Evolutionary conservation across 2,113 vertebrate species (phyloP), one percentile per base, ranked within the genome.

Genomic region (Rostratula benghalensis): DNA sequence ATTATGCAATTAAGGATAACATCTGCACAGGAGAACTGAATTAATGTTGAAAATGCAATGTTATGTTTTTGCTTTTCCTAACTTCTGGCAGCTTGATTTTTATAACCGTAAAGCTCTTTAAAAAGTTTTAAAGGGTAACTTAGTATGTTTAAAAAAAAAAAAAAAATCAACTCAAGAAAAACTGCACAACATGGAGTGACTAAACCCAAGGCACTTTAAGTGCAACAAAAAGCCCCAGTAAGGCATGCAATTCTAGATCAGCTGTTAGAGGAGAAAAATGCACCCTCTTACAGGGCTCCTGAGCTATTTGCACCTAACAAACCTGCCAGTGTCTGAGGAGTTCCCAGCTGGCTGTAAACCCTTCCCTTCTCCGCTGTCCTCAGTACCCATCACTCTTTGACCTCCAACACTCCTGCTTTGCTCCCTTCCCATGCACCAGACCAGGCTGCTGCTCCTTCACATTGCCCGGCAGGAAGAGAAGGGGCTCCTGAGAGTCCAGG

Each of bases 1-100:
- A 95, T 95, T 92, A 92, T 77, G 59, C 8, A 83, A 95, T 95
- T 92, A 94, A 89, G 39, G 61, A 43, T 67, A 97, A 95, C 93
- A 96, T 94, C 77, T 89, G 94, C 87, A 78, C 51, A 81, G 68
- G 51, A 90, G 93, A 92, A 78, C 17, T 63, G 73, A 94, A 91
- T 84, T 84, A 70, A 68, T 16, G 3, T 64, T 94, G 83, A 93
- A 92, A 96, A 84, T 8, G 30, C 35, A 82, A 51, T 63, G 56
- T 20, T 76, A 2, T 46, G 19, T 73, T 65, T 86, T 60, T 5
- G 0, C n/a, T 30, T 63, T 95, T 71, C 75, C 35, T 14, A 89
- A 86, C 43, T 95, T 92, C 39, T 56, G 64, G 74, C 57, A 93
- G 83, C 76, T 82, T 78, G 68, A 54, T 65, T 91, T 85, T 88